Percentiles rank a stretch among this genome's conserved stretches.
Evolutionary conservation across 2,888 invertebrate species (phyloP).

Genomic region (Listrodromus nycthemerus): DNA sequence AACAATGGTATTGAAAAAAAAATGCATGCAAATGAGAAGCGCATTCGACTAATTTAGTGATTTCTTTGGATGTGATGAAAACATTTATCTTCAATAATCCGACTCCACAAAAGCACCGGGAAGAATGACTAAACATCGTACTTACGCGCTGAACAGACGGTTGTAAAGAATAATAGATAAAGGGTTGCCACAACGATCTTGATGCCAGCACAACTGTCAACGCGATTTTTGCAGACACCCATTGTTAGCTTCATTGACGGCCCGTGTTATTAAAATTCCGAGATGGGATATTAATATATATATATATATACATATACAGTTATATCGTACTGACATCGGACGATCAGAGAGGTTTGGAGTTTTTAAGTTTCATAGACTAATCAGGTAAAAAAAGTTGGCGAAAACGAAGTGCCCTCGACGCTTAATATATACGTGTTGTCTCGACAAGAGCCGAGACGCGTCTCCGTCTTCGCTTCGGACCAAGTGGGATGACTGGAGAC

Average conservation of each 20-base stretch:
- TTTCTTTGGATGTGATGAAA: background rate
- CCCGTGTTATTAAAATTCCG: background rate
- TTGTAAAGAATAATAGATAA: background rate
- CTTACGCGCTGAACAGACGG: conserved; percentile 5
- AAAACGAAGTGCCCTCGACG: conserved; percentile 33
- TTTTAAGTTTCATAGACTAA: background rate
- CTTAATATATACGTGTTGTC: background rate
- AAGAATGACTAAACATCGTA: background rate
- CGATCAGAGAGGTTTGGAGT: background rate
- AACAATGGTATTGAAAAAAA: background rate
- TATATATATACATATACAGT: background rate
- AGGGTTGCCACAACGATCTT: background rate
- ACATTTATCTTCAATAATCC: background rate
- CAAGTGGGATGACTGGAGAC: background rate
- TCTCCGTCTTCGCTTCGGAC: background rate
- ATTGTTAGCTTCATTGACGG: background rate
- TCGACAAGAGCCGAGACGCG: background rate
- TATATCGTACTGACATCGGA: background rate
- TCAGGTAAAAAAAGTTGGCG: background rate
- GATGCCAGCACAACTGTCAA: background rate
- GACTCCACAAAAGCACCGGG: background rate
- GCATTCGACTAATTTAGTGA: background rate
- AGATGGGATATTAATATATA: background rate
- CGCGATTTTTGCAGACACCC: background rate
- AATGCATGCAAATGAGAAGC: background rate